phyloP scores from a whole-genome alignment of 1,140 invertebrate species.

The Pissodes strobi region DNA sequence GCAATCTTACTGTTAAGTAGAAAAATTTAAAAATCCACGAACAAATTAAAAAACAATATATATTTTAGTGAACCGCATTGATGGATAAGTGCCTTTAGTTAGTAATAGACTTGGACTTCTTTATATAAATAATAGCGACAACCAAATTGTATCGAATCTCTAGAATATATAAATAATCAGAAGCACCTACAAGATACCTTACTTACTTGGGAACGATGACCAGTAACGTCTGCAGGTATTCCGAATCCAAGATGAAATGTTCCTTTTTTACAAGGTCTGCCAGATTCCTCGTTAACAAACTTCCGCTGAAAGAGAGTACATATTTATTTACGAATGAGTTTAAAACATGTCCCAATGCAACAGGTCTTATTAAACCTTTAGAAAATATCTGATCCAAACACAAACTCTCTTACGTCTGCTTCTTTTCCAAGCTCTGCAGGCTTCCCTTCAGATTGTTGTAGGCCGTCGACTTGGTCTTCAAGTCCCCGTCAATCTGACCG shows the following conservation, averaged over 20 bases:
- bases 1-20: no score
- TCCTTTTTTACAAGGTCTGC: conserved; percentile 97
- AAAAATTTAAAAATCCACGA: no score
- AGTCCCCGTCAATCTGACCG: conserved; percentile 95
- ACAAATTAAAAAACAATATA: no score
- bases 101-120: no score
- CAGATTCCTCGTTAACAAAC: conserved; percentile 92
- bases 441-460: conserved; percentile 98
- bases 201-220: conserved; percentile 96
- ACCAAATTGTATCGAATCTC: no score
- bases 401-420: conserved; percentile 97
- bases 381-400: no score
- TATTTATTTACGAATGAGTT: no score
- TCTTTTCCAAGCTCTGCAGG: conserved; percentile 96
- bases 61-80: no score
- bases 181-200: background rate
- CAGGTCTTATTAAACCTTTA: no score
- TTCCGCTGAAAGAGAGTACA: conserved; percentile 88
- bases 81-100: no score
- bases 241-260: conserved; percentile 97
- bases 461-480: conserved; percentile 92
- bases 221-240: conserved; percentile 95
- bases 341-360: background rate
- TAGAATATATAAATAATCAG: background rate
- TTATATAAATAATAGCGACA: no score